These are phyloP conservation scores for Protaetia brevitarsis DNA, from an alignment of 1,140 invertebrate species.

Conservation along the genomic window DNA sequence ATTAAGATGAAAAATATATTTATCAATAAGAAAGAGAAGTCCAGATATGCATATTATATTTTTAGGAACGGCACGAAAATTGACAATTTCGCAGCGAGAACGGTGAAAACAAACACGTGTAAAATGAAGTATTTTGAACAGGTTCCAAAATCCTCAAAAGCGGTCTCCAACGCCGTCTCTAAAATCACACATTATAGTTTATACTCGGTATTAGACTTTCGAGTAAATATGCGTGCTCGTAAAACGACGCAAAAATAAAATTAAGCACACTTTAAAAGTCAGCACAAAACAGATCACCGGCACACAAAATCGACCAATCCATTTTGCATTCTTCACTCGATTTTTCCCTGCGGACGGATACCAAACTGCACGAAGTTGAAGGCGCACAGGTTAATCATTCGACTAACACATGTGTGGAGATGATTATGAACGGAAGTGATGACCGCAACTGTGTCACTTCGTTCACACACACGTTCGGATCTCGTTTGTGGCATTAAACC, in stretches of 20 bases:
- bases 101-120: background rate
- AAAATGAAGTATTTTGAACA: background rate
- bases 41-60: constrained; percentile 13
- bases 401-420: background rate
- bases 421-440: constrained; percentile 8
- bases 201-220: background rate
- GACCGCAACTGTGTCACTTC: constrained; percentile 4
- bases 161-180: background rate
- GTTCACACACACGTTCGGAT: too few species aligned
- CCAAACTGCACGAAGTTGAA: background rate
- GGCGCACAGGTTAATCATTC: background rate
- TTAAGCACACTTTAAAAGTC: background rate
- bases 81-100: background rate
- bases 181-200: background rate
- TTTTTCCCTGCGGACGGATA: background rate
- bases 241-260: background rate
- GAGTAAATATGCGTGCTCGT: background rate
- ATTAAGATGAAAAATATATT: too few species aligned
- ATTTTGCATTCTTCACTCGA: background rate
- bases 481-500: constrained; percentile 12
- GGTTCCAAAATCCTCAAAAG: background rate
- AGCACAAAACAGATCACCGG: background rate
- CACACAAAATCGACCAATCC: background rate
- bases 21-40: too few species aligned
- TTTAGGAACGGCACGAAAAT: background rate